phyloP scores from a whole-genome alignment of 2,113 vertebrate genomes.

The Oncorhynchus clarkii region DNA sequence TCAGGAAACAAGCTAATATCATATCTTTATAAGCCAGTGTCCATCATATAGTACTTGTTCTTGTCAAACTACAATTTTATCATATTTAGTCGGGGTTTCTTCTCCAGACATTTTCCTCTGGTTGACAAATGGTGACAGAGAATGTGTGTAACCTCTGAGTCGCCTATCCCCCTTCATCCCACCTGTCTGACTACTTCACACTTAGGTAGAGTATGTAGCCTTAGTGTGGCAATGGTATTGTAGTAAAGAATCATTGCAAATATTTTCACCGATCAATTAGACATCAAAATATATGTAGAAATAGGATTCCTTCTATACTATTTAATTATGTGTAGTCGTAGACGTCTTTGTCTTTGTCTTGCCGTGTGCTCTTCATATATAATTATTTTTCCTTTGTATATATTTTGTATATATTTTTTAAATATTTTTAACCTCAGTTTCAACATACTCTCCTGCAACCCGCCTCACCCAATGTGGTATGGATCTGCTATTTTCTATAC shows the following conservation, averaged over 20 bases:
- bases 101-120: not conserved
- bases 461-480: no score
- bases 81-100: not conserved
- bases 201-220: not conserved
- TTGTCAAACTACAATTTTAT: not conserved
- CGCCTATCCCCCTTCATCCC: not conserved
- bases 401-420: no score
- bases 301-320: not conserved
- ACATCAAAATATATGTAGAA: no score
- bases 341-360: no score
- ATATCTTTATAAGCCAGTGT: not conserved
- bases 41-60: not conserved
- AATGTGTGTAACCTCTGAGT: conserved; percentile 21
- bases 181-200: not conserved
- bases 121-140: conserved; percentile 52
- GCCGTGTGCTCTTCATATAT: no score
- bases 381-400: no score
- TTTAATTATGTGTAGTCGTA: not conserved
- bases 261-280: no score
- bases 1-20: not conserved
- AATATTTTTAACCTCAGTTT: no score
- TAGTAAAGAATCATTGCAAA: no score
- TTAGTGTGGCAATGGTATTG: no score
- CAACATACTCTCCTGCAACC: no score
- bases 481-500: no score